Base-by-base conservation (phyloP, 2,113 vertebrate genomes). In the Chunga burmeisteri region DNA sequence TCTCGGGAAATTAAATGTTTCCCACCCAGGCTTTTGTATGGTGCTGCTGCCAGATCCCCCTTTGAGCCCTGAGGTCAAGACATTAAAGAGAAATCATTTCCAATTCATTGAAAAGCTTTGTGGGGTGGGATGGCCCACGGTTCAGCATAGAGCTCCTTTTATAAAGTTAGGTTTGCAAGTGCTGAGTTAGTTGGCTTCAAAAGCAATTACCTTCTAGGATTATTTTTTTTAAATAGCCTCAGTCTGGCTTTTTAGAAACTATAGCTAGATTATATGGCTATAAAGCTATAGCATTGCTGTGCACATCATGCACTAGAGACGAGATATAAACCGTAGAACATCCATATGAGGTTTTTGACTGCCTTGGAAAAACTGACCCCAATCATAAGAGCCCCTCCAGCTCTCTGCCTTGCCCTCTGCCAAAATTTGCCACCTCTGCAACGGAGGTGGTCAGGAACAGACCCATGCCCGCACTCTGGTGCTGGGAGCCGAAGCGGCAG, bases 61-160 rank as follows among this genome's bases (percentile, higher is more conserved):
- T 88, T 80, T 22, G 63, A 92, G 63, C 67, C 47, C 25, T 61
- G 59, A 93, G 63, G 75, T 90, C 75, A 88, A 70, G 67, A 59
- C 44, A 67, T 81, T 78, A 67, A 77, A 93, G 49, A 72, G 22
- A 86, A 95, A 86, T 92, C 0, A 93, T 81, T 96, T 92, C 82
- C 82, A 93, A 67, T 70, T 92, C 72, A 71, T 44, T 83, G 80
- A 63, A 86, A 92, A 92, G 47, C 85, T 92, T 92, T 80, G 78
- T 85, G 42, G 42, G 23, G 18, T 80, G 44, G 65, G 68, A 74
- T 81, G 52, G 47, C 34, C 96, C n/a, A 20, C 3, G 2, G 85
- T 86, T 86, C 73, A 73, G 50, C 50, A 50, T 17, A 70, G 26
- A 95, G 53, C 34, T 83, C 58, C 86, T 86, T 80, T 62, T 42